These are phyloP conservation scores for Drosophila parvula DNA, from an alignment of 1,140 invertebrate species.

Conservation along the genomic window DNA sequence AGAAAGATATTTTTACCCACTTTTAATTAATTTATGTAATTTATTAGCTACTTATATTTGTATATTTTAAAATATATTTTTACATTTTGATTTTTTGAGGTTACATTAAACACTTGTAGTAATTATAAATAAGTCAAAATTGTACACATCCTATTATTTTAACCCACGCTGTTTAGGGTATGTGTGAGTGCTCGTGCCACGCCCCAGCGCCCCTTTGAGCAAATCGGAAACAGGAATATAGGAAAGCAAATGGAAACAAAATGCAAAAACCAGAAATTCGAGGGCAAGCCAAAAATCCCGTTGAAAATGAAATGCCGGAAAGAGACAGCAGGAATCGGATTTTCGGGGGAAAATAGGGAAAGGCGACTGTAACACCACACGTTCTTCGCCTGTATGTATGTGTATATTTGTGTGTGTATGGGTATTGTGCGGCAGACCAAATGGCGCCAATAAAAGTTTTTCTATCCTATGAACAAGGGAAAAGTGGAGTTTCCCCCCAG, in stretches of 20 bases:
- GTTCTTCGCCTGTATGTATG: conserved; percentile 7
- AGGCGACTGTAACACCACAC: conserved; percentile 12
- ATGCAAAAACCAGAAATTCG: conserved; percentile 40
- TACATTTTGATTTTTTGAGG: too few relatives aligned
- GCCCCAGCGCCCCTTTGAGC: conserved; percentile 23
- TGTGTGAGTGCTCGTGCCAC: conserved; percentile 18
- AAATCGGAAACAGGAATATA: conserved; percentile 31
- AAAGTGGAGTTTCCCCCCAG: background rate
- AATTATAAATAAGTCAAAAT: too few relatives aligned
- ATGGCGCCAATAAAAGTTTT: conserved; percentile 78
- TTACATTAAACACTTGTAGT: too few relatives aligned
- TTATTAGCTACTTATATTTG: too few relatives aligned
- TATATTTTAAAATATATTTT: too few relatives aligned
- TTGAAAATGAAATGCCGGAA: conserved; percentile 31
- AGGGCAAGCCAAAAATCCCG: conserved; percentile 46
- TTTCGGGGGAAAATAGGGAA: conserved; percentile 6
- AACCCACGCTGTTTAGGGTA: conserved; percentile 4
- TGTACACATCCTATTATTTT: background rate
- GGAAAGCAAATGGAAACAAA: conserved; percentile 33
- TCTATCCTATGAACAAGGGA: conserved; percentile 22
- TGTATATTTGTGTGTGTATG: background rate
- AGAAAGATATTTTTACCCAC: too few relatives aligned
- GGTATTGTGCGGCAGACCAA: conserved; percentile 66
- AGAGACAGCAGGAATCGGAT: conserved; percentile 9
- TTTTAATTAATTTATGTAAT: too few relatives aligned